Evolutionary conservation across 2,888 invertebrate genomes (phyloP).

Genomic region (Drosophila acutilabella): DNA sequence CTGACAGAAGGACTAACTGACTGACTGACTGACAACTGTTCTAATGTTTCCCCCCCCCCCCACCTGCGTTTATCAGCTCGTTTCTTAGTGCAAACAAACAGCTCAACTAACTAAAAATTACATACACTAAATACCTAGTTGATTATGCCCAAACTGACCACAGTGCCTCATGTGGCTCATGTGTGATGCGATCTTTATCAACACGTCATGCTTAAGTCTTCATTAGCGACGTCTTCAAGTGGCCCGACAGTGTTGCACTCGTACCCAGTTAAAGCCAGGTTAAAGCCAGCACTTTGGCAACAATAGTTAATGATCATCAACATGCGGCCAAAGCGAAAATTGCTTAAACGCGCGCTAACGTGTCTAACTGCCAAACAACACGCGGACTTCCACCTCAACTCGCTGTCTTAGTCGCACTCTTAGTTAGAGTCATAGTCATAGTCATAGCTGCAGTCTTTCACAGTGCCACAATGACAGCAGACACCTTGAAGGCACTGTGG

Average conservation of each 20-base stretch:
- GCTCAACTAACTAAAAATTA: constrained; percentile 28
- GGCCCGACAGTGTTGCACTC: constrained; percentile 13
- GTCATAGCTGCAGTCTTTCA: constrained; percentile 15
- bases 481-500: constrained; percentile 55
- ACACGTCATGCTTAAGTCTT: constrained; percentile 82
- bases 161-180: constrained; percentile 29
- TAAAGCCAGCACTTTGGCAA: constrained; percentile 34
- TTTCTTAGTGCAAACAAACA: constrained; percentile 55
- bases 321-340: constrained; percentile 66
- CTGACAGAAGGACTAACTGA: constrained; percentile 39
- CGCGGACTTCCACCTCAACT: constrained; percentile 41
- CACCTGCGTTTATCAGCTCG: constrained; percentile 62
- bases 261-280: constrained; percentile 28
- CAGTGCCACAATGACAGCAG: constrained; percentile 49
- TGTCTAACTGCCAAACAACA: constrained; percentile 58
- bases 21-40: constrained; percentile 71
- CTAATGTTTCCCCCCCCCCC: constrained; percentile 53
- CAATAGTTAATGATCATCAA: constrained; percentile 63
- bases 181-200: constrained; percentile 66
- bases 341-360: constrained; percentile 59
- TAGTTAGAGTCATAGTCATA: constrained; percentile 3
- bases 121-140: constrained; percentile 40
- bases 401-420: constrained; percentile 4
- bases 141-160: constrained; percentile 44
- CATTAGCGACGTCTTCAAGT: constrained; percentile 77